Conservation (phyloP, 2,113 vertebrate genomes). For the Pontoporia blainvillei region DNA sequence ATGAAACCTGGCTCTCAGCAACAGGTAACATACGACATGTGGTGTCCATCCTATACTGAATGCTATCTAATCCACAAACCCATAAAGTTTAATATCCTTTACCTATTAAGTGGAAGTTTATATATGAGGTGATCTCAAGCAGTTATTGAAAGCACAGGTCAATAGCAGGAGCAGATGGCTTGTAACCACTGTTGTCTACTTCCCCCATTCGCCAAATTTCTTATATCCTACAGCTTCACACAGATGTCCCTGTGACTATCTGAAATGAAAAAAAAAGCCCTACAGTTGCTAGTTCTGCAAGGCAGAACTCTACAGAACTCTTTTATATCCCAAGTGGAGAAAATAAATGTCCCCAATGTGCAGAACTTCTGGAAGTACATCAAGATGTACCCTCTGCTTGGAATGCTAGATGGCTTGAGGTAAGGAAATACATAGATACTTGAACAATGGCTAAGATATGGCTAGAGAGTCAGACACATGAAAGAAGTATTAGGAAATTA, state of each 20-base stretch:
- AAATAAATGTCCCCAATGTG: neutral
- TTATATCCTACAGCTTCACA: neutral
- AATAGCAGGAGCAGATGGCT: neutral
- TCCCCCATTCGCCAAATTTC: neutral
- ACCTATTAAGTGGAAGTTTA: neutral
- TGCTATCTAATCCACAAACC: neutral
- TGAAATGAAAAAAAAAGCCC: neutral
- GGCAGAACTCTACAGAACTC: neutral
- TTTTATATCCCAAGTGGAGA: neutral
- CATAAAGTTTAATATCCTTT: neutral
- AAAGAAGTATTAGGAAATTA: neutral
- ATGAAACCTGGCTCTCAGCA: neutral
- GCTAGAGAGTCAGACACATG: neutral
- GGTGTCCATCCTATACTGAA: neutral
- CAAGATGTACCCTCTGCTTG: neutral
- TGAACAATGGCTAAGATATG: neutral
- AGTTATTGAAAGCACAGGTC: neutral
- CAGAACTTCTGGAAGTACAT: neutral
- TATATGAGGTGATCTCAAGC: neutral
- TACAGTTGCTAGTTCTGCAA: neutral
- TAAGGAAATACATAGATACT: neutral
- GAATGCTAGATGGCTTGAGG: neutral
- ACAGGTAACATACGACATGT: neutral
- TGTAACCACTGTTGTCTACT: neutral
- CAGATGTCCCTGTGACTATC: neutral